Conservation (phyloP, 2,113 vertebrate species). For the Gavia stellata region DNA sequence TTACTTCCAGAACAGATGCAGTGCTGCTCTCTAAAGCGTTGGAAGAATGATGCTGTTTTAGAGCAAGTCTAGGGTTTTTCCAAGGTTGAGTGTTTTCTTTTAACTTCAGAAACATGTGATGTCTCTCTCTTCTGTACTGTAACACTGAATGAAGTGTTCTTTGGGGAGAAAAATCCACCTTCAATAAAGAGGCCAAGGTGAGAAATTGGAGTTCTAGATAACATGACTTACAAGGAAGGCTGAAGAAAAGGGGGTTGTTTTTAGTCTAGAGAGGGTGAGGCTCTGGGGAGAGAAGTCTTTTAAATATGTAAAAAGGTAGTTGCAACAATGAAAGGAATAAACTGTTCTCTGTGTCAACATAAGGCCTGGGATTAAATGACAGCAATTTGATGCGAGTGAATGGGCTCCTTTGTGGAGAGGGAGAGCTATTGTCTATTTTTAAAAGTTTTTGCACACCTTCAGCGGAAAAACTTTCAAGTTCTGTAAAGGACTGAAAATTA, state of each 20-base stretch:
- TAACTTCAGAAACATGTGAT: slow-evolving; percentile 12
- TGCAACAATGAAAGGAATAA: slow-evolving; percentile 2
- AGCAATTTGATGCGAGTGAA: not conserved
- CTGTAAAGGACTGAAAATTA: not conserved
- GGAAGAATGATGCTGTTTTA: slow-evolving; percentile 43
- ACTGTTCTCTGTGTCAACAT: not conserved
- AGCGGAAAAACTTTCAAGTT: not conserved
- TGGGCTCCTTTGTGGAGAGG: not conserved
- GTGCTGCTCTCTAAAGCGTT: not conserved
- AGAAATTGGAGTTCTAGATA: not conserved
- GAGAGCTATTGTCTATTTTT: not conserved
- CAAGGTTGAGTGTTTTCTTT: slow-evolving; percentile 32
- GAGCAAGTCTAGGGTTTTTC: slow-evolving; percentile 33
- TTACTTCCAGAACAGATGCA: slow-evolving; percentile 40
- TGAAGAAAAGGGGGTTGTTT: not conserved
- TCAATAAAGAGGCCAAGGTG: not conserved
- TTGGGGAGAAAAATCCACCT: not conserved
- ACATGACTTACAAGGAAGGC: not conserved
- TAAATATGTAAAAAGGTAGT: not conserved
- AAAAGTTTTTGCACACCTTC: not conserved
- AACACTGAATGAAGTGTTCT: not conserved
- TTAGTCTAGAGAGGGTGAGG: not conserved
- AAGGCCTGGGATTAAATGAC: not conserved
- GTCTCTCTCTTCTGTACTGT: not conserved
- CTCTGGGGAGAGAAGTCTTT: not conserved